Evolutionary conservation across 1,140 invertebrate genomes (phyloP).

Genomic region (Matsumurasca onukii): DNA sequence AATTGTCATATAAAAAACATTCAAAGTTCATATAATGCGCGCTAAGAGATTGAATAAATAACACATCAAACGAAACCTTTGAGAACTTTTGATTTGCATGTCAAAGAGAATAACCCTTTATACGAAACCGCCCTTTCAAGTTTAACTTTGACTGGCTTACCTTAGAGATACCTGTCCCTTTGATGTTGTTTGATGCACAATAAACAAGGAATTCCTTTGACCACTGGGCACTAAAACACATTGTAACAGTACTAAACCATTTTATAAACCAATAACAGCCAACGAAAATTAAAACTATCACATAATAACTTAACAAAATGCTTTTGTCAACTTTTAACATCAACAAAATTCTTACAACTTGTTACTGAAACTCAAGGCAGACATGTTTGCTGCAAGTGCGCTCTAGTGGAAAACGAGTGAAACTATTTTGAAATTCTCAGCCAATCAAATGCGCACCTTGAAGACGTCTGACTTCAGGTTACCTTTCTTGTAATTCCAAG

Average conservation of each 20-base stretch:
- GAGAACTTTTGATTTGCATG: conserved; percentile 7
- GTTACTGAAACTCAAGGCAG: conserved; percentile 28
- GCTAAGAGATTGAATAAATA: no score
- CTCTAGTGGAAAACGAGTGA: conserved; percentile 29
- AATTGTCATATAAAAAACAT: no score
- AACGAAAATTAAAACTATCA: conserved; percentile 27
- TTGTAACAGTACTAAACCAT: conserved; percentile 34
- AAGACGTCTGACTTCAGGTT: neutral
- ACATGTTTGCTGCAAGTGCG: conserved; percentile 34
- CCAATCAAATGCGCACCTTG: conserved; percentile 28
- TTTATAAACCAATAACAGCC: conserved; percentile 28
- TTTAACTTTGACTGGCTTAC: conserved; percentile 27
- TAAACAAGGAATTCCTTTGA: conserved; percentile 18
- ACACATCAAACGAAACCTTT: no score
- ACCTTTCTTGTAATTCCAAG: no score
- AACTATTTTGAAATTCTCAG: conserved; percentile 29
- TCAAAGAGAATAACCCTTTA: conserved; percentile 22
- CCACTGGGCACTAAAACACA: conserved; percentile 22
- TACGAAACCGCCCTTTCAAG: conserved; percentile 29
- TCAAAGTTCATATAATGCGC: no score
- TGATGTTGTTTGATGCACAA: conserved; percentile 38
- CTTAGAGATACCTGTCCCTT: conserved; percentile 37
- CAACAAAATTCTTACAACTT: conserved; percentile 27
- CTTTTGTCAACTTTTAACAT: conserved; percentile 25
- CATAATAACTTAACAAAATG: conserved; percentile 30